Conservation (phyloP, 1,140 invertebrate species). For the Schlechtendalia chinensis region DNA sequence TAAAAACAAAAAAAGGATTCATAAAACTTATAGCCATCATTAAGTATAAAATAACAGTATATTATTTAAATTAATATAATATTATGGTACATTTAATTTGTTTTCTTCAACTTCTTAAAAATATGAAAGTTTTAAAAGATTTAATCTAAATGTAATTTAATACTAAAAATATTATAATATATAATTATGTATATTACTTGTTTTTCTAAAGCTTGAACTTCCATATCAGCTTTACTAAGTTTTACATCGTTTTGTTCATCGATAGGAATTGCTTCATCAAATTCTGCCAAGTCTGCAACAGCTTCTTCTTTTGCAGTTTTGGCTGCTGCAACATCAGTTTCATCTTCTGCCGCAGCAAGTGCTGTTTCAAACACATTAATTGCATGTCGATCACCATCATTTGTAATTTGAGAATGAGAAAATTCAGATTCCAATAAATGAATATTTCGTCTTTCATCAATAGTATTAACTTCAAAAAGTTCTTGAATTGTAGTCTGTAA, state of each 20-base stretch:
- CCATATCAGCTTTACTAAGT: constrained; percentile 77
- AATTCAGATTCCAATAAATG: constrained; percentile 39
- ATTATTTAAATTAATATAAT: too few relatives aligned
- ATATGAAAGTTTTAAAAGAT: too few relatives aligned
- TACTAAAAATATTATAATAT: background rate
- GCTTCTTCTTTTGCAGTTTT: constrained; percentile 87
- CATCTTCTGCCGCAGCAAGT: constrained; percentile 89
- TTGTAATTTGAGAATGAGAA: constrained; percentile 58
- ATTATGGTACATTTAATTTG: too few relatives aligned
- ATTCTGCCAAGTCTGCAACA: constrained; percentile 90
- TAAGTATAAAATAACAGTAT: too few relatives aligned
- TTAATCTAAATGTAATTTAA: too few relatives aligned
- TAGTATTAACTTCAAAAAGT: constrained; percentile 39
- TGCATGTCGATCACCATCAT: constrained; percentile 56
- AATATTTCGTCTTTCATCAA: constrained; percentile 18
- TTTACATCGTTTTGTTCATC: constrained; percentile 59
- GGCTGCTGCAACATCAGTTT: constrained; percentile 88
- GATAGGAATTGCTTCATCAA: constrained; percentile 94
- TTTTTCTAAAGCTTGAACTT: constrained; percentile 77
- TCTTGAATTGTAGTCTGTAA: constrained; percentile 44
- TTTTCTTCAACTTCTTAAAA: too few relatives aligned
- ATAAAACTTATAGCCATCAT: too few relatives aligned
- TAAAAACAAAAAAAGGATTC: background rate
- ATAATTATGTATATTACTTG: constrained; percentile 63
- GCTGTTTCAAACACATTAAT: constrained; percentile 76